Base-by-base conservation (phyloP, 2,113 vertebrate species). In the Erythrocercus mccallii region DNA sequence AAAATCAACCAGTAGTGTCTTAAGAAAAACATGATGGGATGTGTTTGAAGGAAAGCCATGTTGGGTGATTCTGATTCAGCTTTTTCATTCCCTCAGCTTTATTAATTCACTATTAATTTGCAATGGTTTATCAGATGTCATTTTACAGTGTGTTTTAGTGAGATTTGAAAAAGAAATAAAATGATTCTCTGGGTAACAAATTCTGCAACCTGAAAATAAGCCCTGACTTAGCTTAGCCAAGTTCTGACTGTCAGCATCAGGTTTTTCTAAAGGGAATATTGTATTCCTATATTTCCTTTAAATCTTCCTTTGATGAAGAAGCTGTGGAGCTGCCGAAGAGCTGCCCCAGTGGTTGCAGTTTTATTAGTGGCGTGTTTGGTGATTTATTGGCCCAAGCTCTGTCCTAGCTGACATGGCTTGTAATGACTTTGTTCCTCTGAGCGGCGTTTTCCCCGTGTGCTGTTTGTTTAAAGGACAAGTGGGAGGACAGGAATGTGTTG, bases 401-500 rank as follows among this genome's bases (percentile, higher is more conserved):
- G 50, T 35, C 69, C 11, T 4, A 35, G 45, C 78, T 64, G 92
- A 56, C 64, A 13, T 35, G 84, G 54, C 60, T 78, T 24, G 21
- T 17, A 28, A 42, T 70, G 72, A 37, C 47, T 50, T 10, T 19
- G n/a, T 35, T 73, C 35, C 79, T 91, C 76, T 48, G 47, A 50
- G 16, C 51, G n/a, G 76, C 37, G 1, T 38, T 86, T 80, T 73
- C 81, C 87, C 60, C 10, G 23, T 7, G 33, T 0, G 12, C 78
- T 85, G 88, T 64, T 94, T 92, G 88, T 93, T 85, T 88, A 54
- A 54, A 90, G 42, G 23, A 60, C 21, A 81, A 92, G 83, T 64
- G 69, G 81, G 73, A 92, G 95, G 65, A 87, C 65, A 91, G 94
- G 69, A 84, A 73, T 81, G 62, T 88, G 81, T 82, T 87, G 81